phyloP scores from a whole-genome alignment of 2,113 vertebrate species.

The Peucedramus taeniatus region DNA sequence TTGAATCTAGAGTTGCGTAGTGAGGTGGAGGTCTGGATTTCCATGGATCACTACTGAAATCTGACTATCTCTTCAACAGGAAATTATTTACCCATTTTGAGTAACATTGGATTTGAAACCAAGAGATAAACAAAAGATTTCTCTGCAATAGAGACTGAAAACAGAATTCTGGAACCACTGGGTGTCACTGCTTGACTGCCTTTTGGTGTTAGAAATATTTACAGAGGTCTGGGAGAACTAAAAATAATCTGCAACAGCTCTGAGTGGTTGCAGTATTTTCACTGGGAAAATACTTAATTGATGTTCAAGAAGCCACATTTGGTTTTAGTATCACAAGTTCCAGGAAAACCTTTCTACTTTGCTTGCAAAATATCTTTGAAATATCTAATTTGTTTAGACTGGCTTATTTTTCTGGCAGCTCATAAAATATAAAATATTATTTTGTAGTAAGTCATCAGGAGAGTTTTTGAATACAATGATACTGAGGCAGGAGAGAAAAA shows the following conservation, averaged over 20 bases:
- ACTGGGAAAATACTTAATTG: conserved; percentile 16
- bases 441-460: background rate
- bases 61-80: background rate
- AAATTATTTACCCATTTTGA: background rate
- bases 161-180: conserved; percentile 29
- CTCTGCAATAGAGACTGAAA: background rate
- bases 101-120: background rate
- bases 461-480: background rate
- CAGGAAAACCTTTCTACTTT: background rate
- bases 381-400: background rate
- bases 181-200: conserved; percentile 59
- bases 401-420: background rate
- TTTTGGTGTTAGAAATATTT: background rate
- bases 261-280: background rate
- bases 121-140: background rate
- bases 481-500: background rate
- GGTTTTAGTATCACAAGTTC: background rate
- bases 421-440: background rate
- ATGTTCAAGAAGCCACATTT: conserved; percentile 21
- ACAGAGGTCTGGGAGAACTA: background rate
- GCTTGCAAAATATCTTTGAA: background rate
- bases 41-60: background rate
- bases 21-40: background rate
- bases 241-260: background rate
- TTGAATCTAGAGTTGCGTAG: background rate